Conservation (phyloP, 1,140 invertebrate species). For the Sitobion miscanthi region DNA sequence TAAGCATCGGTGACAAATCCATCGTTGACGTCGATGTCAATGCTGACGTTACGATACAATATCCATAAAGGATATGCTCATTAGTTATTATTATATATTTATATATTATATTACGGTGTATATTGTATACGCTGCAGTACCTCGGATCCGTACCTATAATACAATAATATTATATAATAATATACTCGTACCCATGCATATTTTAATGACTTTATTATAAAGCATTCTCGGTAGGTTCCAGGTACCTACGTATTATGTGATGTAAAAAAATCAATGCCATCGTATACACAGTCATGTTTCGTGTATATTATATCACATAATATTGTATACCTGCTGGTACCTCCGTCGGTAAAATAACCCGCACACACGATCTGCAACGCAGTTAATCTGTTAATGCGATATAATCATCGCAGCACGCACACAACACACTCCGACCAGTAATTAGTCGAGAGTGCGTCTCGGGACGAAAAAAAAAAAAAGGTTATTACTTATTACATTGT, state of each 20-base stretch:
- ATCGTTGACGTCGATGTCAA: too few species aligned
- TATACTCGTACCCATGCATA: background rate
- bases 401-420: background rate
- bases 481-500: background rate
- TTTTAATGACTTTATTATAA: background rate
- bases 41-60: background rate
- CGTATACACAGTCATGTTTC: background rate
- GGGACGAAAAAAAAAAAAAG: background rate
- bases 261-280: background rate
- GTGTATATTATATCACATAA: too few species aligned
- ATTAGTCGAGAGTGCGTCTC: background rate
- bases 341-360: background rate
- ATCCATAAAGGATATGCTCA: background rate
- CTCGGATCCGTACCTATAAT: background rate
- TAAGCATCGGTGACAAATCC: too few species aligned
- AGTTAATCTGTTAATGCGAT: background rate
- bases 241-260: background rate
- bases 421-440: background rate
- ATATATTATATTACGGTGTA: background rate
- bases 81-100: background rate
- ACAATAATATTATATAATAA: background rate
- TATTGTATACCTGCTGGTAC: background rate
- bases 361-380: background rate
- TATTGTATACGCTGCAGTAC: background rate
- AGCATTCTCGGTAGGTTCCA: background rate